Evolutionary conservation across 2,797 vertebrate species (phyloP), one percentile per base, ranked within the genome.

Genomic region (Hippoglossus hippoglossus): DNA sequence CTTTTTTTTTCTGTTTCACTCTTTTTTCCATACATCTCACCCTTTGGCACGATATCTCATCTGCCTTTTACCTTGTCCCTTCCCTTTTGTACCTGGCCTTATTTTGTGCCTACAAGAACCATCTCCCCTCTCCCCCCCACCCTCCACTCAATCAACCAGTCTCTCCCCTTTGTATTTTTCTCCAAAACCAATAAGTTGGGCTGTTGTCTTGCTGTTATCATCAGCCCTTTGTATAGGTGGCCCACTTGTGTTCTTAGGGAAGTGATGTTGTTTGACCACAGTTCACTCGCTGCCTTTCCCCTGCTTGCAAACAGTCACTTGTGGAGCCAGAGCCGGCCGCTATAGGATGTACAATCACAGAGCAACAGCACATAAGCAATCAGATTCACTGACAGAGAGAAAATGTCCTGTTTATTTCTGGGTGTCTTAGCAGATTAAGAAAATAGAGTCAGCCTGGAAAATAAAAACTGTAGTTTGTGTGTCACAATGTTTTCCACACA

Each of bases 181-280:
- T 70, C 83, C 73, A 78, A 73, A 84, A 74, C 90, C 83, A 87
- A 79, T 85, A 81, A 83, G 86, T 85, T 71, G 53, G 73, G 65
- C 84, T 83, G 86, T 85, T 88, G 78, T 86, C 83, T 82, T 60
- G 75, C 82, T 78, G 83, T 87, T 86, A 85, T 81, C 73, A 26
- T 69, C 51, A 76, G 66, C 68, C 85, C 62, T 79, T 78, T 86
- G 74, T 84, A 77, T 67, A 54, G 78, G 84, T 71, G 79, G 82
- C 71, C 83, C 70, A 69, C 76, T 85, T 88, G 82, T 88, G 77
- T 90, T 84, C 83, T 86, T 79, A 67, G 79, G 84, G 79, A 87
- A 81, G 84, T 86, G 76, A 77, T 77, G 82, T 88, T 81, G 85
- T 91, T 92, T 90, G 86, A 89, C 87, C 85, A 84, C 70, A 87